phyloP scores from a whole-genome alignment of 2,888 invertebrate species.

The Halictus quadricinctus region DNA sequence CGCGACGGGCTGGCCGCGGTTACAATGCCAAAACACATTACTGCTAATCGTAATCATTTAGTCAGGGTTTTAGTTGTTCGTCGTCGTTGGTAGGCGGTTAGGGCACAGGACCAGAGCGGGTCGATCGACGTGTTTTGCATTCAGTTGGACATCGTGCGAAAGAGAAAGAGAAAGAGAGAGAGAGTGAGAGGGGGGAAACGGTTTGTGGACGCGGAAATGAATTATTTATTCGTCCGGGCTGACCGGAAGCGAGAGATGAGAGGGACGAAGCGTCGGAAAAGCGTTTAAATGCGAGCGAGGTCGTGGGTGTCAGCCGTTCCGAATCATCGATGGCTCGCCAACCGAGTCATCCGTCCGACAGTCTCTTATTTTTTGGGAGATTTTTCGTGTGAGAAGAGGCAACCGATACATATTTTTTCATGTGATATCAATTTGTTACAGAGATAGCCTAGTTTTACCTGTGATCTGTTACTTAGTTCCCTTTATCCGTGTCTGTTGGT shows the following conservation, averaged over 20 bases:
- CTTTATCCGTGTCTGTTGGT: constrained; percentile 62
- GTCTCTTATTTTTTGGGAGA: constrained; percentile 64
- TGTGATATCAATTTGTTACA: constrained; percentile 80
- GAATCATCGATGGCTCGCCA: constrained; percentile 65
- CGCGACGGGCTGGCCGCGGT: constrained; percentile 24
- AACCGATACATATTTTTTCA: constrained; percentile 80
- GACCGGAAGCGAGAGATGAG: constrained; percentile 9
- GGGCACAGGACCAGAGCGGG: constrained; percentile 45
- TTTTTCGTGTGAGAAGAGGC: constrained; percentile 63
- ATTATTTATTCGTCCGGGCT: constrained; percentile 15
- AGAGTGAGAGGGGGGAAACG: neutral
- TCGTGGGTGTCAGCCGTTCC: constrained; percentile 60
- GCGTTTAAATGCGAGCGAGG: constrained; percentile 11
- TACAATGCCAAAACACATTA: constrained; percentile 67
- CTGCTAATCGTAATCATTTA: constrained; percentile 69
- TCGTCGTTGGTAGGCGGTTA: constrained; percentile 68
- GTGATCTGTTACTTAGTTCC: constrained; percentile 76
- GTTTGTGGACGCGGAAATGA: constrained; percentile 3
- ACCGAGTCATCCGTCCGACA: constrained; percentile 74
- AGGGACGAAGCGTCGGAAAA: neutral
- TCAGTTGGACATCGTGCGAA: constrained; percentile 23
- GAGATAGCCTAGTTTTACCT: constrained; percentile 78
- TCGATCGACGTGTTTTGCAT: constrained; percentile 26
- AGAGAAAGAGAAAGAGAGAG: neutral
- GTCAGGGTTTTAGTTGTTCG: constrained; percentile 68